Evolutionary conservation across 2,113 vertebrate genomes (phyloP).

Genomic region (Lasiurus borealis): DNA sequence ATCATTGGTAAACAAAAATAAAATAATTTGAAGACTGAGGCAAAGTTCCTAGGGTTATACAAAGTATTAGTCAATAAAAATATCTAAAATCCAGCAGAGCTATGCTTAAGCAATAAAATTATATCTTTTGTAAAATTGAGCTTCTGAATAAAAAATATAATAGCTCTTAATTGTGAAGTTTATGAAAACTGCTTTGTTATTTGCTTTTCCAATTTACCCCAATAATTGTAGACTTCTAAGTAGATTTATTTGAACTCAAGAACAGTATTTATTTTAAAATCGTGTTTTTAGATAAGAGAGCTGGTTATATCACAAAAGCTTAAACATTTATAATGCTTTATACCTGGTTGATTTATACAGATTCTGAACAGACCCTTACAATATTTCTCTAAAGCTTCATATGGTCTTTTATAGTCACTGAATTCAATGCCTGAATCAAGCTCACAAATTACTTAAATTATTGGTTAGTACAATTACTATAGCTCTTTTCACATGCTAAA

Average conservation of each 20-base stretch:
- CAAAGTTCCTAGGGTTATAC: neutral
- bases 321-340: slow-evolving; percentile 62
- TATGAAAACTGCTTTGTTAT: slow-evolving; percentile 27
- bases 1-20: neutral
- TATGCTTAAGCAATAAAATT: neutral
- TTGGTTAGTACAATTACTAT: slow-evolving; percentile 34
- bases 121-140: slow-evolving; percentile 33
- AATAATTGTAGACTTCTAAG: slow-evolving; percentile 11
- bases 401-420: slow-evolving; percentile 59
- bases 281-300: slow-evolving; percentile 54
- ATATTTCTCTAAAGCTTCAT: slow-evolving; percentile 58
- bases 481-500: slow-evolving; percentile 51
- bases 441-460: slow-evolving; percentile 73
- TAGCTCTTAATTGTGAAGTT: slow-evolving; percentile 42
- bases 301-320: slow-evolving; percentile 42
- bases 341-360: slow-evolving; percentile 53
- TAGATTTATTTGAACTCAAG: slow-evolving; percentile 43
- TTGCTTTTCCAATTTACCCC: slow-evolving; percentile 29
- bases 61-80: slow-evolving; percentile 37
- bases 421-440: slow-evolving; percentile 59
- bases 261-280: slow-evolving; percentile 46
- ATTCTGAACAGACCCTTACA: slow-evolving; percentile 43
- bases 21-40: slow-evolving; percentile 43
- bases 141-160: slow-evolving; percentile 40
- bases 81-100: slow-evolving; percentile 33